Base-by-base conservation (phyloP, 2,113 vertebrate species). In the Anas platyrhynchos region DNA sequence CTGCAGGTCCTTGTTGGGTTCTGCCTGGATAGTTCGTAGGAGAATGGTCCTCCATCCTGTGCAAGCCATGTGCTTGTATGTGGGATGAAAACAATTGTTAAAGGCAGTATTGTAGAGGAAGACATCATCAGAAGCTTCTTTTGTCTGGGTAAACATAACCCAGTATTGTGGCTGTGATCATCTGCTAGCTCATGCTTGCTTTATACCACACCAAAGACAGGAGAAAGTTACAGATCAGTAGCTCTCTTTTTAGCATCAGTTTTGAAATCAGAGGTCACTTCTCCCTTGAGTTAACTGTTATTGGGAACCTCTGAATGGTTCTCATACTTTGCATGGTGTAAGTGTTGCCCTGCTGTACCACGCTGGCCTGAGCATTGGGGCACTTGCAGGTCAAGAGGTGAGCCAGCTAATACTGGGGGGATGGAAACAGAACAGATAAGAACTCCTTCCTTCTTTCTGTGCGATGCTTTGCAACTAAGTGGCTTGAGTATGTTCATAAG, bases 191-290 rank as follows among this genome's bases (percentile, higher is more conserved):
- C 36, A 20, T 0, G 1, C 31, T 94, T 76, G 59, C 73, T 68
- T 32, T 80, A 0, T 36, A 44, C 59, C 1, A 1, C 22, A 25
- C 52, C 6, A 23, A 38, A 76, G n/a, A 38, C 11, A 20, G 46
- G 46, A 72, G 54, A 6, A 50, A 67, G 65, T 72, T 83, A 38
- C n/a, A 11, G 36, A 52, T 62, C 52, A 58, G 81, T 21, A 68
- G 67, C 72, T 88, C 63, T 50, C 36, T 46, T 58, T 65, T 26
- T 65, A 20, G 62, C 11, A 41, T 27, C 26, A 63, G 23, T 69
- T 86, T 95, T 61, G 76, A 80, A 80, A 66, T 32, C 44, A 20
- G 34, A 62, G 41, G 38, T 26, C 23, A 3, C 25, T 72, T 83
- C 55, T 38, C 81, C 26, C 16, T 48, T 72, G 26, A 43, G 31